A percentile compares a stretch with the other conserved stretches of the same genome.
Evolutionary conservation across 2,113 vertebrate genomes (phyloP).

Genomic region (Sclerurus mexicanus): DNA sequence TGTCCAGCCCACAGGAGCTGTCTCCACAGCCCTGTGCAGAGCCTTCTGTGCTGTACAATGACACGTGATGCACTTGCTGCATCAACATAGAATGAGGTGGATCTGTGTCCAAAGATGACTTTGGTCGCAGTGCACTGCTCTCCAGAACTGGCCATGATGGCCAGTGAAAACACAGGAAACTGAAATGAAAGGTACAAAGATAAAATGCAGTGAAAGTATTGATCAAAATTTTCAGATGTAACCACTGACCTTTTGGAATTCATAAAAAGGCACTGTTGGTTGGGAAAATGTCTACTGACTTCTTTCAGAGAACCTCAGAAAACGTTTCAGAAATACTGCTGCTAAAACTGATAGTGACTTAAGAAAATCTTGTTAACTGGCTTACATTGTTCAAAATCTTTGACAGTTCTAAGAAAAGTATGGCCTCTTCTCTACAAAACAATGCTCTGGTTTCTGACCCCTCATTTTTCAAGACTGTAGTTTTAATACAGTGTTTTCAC

Average conservation of each 20-base stretch:
- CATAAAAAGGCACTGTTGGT: not conserved
- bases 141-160: not conserved
- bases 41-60: not conserved
- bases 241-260: not conserved
- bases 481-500: not conserved
- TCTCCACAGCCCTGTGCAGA: accelerated
- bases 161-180: not conserved
- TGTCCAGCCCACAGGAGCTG: not conserved
- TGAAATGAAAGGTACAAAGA: not conserved
- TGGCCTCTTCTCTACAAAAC: not conserved
- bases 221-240: not conserved
- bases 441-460: not conserved
- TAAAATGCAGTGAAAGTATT: not conserved
- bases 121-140: not conserved
- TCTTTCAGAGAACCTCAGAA: not conserved
- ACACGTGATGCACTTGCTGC: accelerated
- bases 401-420: not conserved
- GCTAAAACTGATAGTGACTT: not conserved
- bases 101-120: not conserved
- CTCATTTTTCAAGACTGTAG: not conserved
- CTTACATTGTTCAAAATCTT: not conserved
- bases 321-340: not conserved
- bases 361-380: not conserved
- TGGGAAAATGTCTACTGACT: not conserved
- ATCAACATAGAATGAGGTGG: not conserved